phyloP scores from a whole-genome alignment of 37 sponge, comb jelly and placozoan species.

The Diacarnus erythraeanus region DNA sequence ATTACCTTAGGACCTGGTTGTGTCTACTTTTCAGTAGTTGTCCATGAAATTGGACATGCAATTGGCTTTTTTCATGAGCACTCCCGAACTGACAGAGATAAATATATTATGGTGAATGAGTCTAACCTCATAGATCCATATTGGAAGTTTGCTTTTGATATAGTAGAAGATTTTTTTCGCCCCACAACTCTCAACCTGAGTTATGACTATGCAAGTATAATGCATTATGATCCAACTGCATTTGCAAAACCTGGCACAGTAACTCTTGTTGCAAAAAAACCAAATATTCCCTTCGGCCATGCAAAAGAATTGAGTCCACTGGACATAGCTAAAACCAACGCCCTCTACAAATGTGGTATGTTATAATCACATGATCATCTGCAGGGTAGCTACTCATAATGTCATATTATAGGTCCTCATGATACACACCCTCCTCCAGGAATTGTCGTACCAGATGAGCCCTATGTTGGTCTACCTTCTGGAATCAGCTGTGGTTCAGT shows the following conservation, averaged over 20 bases:
- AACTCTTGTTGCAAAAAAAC: slow-evolving; percentile 37
- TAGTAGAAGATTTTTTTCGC: too few species aligned
- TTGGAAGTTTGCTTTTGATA: background rate
- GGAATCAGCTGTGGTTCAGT: slow-evolving; percentile 35
- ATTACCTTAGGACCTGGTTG: slow-evolving; percentile 21
- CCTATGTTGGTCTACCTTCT: slow-evolving; percentile 3
- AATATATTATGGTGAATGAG: slow-evolving; percentile 40
- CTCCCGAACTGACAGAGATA: slow-evolving; percentile 58
- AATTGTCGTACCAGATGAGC: background rate
- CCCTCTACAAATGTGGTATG: slow-evolving; percentile 72
- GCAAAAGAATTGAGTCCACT: slow-evolving; percentile 61
- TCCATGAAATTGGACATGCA: slow-evolving; percentile 73
- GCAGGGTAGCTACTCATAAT: too few species aligned
- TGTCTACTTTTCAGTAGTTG: slow-evolving; percentile 18
- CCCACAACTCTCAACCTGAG: slow-evolving; percentile 49
- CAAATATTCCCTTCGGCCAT: slow-evolving; percentile 43
- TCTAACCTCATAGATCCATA: slow-evolving; percentile 20
- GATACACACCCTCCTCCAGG: background rate
- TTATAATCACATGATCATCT: too few species aligned
- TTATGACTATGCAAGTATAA: slow-evolving; percentile 83
- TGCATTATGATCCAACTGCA: slow-evolving; percentile 65
- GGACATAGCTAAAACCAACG: slow-evolving; percentile 62
- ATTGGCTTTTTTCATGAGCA: slow-evolving; percentile 76
- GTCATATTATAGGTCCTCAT: background rate
- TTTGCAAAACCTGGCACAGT: background rate